These are phyloP conservation scores for Mastacembelus armatus DNA, from an alignment of 2,797 vertebrate species.

Conservation along the genomic window DNA sequence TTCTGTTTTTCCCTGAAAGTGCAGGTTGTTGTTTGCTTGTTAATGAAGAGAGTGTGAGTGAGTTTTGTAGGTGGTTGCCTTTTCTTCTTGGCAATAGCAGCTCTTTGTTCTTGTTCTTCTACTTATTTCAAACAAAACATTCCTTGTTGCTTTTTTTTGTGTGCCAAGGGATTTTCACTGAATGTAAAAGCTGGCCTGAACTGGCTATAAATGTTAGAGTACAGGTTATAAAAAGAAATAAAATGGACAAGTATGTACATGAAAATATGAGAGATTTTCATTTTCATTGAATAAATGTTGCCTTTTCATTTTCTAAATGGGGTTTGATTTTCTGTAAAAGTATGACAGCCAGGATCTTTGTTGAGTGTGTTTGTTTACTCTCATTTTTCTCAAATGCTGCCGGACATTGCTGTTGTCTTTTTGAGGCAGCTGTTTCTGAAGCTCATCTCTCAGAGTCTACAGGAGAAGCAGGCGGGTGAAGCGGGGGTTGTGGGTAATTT, in stretches of 20 bases:
- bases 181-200: slow-evolving; percentile 13
- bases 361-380: slow-evolving; percentile 44
- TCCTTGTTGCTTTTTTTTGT: slow-evolving; percentile 3
- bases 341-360: slow-evolving; percentile 16
- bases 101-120: slow-evolving; percentile 5
- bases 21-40: slow-evolving; percentile 4
- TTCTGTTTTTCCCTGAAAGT: not conserved
- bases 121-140: slow-evolving; percentile 11
- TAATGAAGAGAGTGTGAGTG: slow-evolving; percentile 23
- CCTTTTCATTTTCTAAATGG: not conserved
- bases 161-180: slow-evolving; percentile 20
- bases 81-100: not conserved
- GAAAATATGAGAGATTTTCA: slow-evolving; percentile 10
- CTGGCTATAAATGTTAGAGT: slow-evolving; percentile 4
- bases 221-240: not conserved
- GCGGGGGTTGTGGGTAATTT: slow-evolving; percentile 79
- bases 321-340: slow-evolving; percentile 22
- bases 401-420: slow-evolving; percentile 54
- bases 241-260: slow-evolving; percentile 4
- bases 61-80: not conserved
- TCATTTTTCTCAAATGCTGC: slow-evolving; percentile 39
- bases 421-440: slow-evolving; percentile 59
- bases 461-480: slow-evolving; percentile 54
- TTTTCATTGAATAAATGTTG: not conserved
- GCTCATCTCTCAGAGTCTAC: slow-evolving; percentile 72